Percentiles rank a stretch among this genome's conserved stretches.
Evolutionary conservation across 2,113 vertebrate species (phyloP).

Genomic region (Melanotaenia duboulayi): DNA sequence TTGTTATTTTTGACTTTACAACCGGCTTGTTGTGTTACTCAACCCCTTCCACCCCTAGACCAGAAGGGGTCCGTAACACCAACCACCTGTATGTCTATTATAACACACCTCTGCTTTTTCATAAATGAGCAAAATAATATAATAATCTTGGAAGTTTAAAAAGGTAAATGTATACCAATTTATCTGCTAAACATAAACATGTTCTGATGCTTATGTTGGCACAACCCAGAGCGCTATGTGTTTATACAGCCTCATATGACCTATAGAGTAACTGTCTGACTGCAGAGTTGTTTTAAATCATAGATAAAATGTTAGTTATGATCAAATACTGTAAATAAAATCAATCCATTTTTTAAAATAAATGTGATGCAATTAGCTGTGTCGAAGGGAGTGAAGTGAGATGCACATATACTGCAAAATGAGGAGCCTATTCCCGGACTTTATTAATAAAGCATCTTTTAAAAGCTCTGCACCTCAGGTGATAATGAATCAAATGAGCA

Average conservation of each 20-base stretch:
- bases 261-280: not conserved
- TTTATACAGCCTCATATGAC: too few relatives aligned
- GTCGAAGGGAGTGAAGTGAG: too few relatives aligned
- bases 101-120: too few relatives aligned
- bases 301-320: not conserved
- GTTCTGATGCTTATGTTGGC: not conserved
- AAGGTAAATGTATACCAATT: not conserved
- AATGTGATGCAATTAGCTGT: not conserved
- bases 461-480: slow-evolving; percentile 50
- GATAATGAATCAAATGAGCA: slow-evolving; percentile 62
- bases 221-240: not conserved
- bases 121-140: too few relatives aligned
- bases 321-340: not conserved
- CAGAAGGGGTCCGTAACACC: too few relatives aligned
- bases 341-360: too few relatives aligned
- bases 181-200: not conserved
- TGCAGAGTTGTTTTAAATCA: not conserved
- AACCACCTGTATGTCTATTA: too few relatives aligned
- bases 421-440: slow-evolving; percentile 11
- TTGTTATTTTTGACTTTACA: too few relatives aligned
- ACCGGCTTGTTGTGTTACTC: too few relatives aligned
- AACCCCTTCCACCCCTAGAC: too few relatives aligned
- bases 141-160: too few relatives aligned
- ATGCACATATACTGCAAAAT: not conserved
- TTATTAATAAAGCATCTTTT: slow-evolving; percentile 27